Percentiles rank a stretch among this genome's conserved stretches.
Conservation (phyloP, 2,888 invertebrate species). For the Scotopteryx bipunctaria region DNA sequence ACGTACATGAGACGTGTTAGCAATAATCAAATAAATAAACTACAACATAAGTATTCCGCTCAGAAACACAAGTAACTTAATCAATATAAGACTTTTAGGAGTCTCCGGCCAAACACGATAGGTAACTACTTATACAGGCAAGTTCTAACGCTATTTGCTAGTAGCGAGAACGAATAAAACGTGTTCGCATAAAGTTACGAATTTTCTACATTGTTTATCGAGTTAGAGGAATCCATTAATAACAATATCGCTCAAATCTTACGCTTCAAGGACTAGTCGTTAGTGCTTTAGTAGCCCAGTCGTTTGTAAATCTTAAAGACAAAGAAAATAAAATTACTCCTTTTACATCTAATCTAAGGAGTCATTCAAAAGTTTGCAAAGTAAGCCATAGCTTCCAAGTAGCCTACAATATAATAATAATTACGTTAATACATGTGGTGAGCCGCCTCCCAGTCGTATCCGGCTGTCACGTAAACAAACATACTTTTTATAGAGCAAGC, state of each 20-base stretch:
- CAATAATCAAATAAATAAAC: constrained; percentile 52
- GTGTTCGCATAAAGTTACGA: too few species aligned
- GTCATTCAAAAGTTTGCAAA: background rate
- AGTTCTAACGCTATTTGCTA: too few species aligned
- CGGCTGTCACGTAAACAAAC: constrained; percentile 72
- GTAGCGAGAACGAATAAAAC: too few species aligned
- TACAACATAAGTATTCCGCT: constrained; percentile 51
- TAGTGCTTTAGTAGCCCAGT: too few species aligned
- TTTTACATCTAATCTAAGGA: too few species aligned
- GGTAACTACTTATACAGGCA: background rate
- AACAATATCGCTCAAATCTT: too few species aligned
- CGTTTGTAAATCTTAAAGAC: too few species aligned
- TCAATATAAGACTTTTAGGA: constrained; percentile 6
- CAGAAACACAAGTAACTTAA: constrained; percentile 37
- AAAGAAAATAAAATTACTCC: too few species aligned
- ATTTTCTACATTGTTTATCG: too few species aligned
- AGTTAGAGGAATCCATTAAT: too few species aligned
- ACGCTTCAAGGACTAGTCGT: too few species aligned
- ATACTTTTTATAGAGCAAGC: constrained; percentile 75
- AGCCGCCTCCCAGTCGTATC: constrained; percentile 64
- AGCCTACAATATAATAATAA: constrained; percentile 54
- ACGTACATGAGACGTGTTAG: constrained; percentile 52
- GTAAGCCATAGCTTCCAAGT: constrained; percentile 7
- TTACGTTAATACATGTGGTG: constrained; percentile 62
- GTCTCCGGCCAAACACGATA: background rate